phyloP scores from a whole-genome alignment of 2,797 vertebrate species.

The Semotilus atromaculatus region DNA sequence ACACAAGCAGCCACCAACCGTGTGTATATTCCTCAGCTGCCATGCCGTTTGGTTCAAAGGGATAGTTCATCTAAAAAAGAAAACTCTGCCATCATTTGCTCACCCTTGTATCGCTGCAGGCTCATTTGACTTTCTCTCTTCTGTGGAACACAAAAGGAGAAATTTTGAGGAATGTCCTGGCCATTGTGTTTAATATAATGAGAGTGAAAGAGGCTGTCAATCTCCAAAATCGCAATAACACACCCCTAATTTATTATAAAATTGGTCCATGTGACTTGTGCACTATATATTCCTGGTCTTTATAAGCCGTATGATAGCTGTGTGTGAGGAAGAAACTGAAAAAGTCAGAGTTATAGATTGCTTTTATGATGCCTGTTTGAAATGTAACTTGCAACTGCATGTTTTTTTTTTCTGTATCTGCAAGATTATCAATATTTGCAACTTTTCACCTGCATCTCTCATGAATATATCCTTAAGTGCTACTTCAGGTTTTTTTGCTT shows the following conservation, averaged over 20 bases:
- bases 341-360: not conserved
- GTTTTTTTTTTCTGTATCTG: not conserved
- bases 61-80: conserved; percentile 6
- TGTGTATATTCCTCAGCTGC: conserved; percentile 17
- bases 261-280: not conserved
- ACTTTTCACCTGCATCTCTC: not conserved
- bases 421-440: not conserved
- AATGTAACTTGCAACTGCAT: not conserved
- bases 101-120: not conserved
- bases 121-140: conserved; percentile 7
- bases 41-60: conserved; percentile 5
- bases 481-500: not conserved
- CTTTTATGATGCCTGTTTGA: not conserved
- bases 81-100: conserved; percentile 19
- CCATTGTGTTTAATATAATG: conserved; percentile 1
- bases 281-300: too few relatives aligned
- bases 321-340: not conserved
- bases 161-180: not conserved
- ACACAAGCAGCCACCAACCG: conserved; percentile 2
- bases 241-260: not conserved
- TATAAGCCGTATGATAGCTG: not conserved
- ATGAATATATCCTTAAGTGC: not conserved
- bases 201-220: not conserved
- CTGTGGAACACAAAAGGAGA: conserved; percentile 17
- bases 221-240: not conserved